These are phyloP conservation scores for Nyctereutes procyonoides DNA, from an alignment of 2,113 vertebrate species.

Conservation along the genomic window DNA sequence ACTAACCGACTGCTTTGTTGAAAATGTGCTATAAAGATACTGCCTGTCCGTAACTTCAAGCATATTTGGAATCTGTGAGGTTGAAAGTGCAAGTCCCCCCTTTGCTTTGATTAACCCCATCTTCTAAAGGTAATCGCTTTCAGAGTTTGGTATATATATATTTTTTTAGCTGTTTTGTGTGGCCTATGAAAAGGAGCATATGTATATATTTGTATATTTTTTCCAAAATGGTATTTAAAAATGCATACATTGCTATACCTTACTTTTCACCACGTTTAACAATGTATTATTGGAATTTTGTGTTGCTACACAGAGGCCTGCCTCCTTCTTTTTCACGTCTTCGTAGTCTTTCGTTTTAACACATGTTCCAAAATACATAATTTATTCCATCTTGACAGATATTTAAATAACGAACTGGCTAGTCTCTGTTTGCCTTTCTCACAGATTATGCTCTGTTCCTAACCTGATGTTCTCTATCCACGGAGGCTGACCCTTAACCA, in stretches of 20 bases:
- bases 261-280: not conserved
- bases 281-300: not conserved
- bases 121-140: not conserved
- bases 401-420: not conserved
- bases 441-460: not conserved
- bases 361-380: not conserved
- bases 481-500: not conserved
- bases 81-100: not conserved
- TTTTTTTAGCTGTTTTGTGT: constrained; percentile 5
- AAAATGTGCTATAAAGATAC: constrained; percentile 17
- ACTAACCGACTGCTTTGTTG: not conserved
- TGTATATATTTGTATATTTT: not conserved
- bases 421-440: not conserved
- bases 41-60: not conserved
- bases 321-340: not conserved
- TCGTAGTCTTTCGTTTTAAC: not conserved
- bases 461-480: not conserved
- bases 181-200: not conserved
- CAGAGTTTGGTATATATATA: not conserved
- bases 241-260: not conserved
- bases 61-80: not conserved
- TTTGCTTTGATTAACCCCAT: not conserved
- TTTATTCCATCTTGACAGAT: not conserved
- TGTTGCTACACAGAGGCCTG: not conserved
- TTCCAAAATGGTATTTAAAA: not conserved